Evolutionary conservation across 2,113 vertebrate species (phyloP).

Genomic region (Sinocyclocheilus maitianheensis): DNA sequence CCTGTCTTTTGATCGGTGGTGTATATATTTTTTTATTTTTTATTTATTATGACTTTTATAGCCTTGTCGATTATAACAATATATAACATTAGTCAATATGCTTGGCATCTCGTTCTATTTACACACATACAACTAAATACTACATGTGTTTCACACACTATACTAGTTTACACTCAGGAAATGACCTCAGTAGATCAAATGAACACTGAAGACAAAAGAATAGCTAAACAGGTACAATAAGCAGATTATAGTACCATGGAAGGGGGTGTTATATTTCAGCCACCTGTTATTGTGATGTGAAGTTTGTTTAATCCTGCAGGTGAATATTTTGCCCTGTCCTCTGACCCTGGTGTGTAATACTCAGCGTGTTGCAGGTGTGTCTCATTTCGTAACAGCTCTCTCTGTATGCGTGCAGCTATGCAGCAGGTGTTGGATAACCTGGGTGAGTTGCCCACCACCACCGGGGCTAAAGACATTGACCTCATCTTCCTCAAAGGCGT

Average conservation of each 20-base stretch:
- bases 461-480: slow-evolving; percentile 95
- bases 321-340: not conserved
- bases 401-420: slow-evolving; percentile 83
- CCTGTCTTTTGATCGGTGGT: too few species aligned
- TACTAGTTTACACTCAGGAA: not conserved
- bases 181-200: slow-evolving; percentile 25
- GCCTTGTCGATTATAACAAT: not conserved
- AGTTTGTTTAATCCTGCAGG: not conserved
- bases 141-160: not conserved
- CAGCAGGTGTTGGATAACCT: slow-evolving; percentile 94
- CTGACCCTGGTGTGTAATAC: slow-evolving; percentile 1
- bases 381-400: not conserved
- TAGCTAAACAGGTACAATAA: not conserved
- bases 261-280: slow-evolving; percentile 17
- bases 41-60: not conserved
- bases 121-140: not conserved
- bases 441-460: slow-evolving; percentile 83
- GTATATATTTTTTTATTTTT: too few species aligned
- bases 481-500: slow-evolving; percentile 97
- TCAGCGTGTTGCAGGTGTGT: not conserved
- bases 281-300: slow-evolving; percentile 8
- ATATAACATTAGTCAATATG: not conserved
- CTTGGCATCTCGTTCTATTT: not conserved
- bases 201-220: slow-evolving; percentile 21
- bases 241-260: not conserved